Evolutionary conservation across 2,888 invertebrate species (phyloP).

Genomic region (Drosophila atripex): DNA sequence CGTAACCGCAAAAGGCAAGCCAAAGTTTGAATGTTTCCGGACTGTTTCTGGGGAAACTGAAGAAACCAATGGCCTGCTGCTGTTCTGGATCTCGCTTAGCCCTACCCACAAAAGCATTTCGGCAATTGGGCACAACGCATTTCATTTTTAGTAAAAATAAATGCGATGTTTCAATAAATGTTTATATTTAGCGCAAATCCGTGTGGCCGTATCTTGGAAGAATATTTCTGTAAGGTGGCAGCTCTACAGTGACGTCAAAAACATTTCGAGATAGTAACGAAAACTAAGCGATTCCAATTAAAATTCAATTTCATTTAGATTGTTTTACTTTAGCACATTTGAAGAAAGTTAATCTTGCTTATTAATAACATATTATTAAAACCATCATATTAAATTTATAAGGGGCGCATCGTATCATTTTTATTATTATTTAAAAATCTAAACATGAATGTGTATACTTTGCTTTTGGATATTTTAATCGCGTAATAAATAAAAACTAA

Average conservation of each 20-base stretch:
- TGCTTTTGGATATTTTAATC: too few species aligned
- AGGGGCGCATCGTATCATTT: too few species aligned
- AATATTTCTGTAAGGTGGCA: background rate
- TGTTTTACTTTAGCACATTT: background rate
- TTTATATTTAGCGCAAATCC: slow-evolving; percentile 7
- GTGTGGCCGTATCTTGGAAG: slow-evolving; percentile 4
- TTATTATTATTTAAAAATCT: too few species aligned
- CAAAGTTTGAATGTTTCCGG: slow-evolving; percentile 43
- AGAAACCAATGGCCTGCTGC: slow-evolving; percentile 48
- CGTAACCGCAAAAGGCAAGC: slow-evolving; percentile 55
- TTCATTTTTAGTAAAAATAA: slow-evolving; percentile 46
- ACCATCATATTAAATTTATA: too few species aligned
- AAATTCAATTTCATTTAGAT: background rate
- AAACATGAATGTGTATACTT: too few species aligned
- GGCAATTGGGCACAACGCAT: slow-evolving; percentile 57
- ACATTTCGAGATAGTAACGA: background rate
- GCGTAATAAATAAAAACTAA: too few species aligned
- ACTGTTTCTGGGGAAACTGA: slow-evolving; percentile 57
- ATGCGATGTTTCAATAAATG: slow-evolving; percentile 6
- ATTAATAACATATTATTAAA: too few species aligned
- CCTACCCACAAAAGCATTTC: slow-evolving; percentile 27
- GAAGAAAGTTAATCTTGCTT: too few species aligned
- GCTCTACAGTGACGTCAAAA: background rate
- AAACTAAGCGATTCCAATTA: background rate
- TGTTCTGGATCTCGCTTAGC: slow-evolving; percentile 19